Evolutionary conservation across 2,113 vertebrate species (phyloP).

Genomic region (Eulemur rufifrons): DNA sequence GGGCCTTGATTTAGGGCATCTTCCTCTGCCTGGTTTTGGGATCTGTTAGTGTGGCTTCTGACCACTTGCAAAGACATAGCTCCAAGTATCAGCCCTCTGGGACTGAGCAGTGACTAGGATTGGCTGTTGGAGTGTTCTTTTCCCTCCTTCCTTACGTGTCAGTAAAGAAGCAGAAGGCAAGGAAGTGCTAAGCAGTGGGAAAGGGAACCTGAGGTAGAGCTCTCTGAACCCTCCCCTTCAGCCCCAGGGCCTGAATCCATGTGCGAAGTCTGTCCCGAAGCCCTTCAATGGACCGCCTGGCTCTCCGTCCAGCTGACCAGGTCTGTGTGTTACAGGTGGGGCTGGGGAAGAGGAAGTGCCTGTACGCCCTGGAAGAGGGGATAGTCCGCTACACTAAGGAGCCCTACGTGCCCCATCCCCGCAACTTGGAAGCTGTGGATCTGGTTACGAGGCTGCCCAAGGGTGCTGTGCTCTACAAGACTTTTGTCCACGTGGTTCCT

Average conservation of each 20-base stretch:
- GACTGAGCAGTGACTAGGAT: background rate
- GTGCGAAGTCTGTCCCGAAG: background rate
- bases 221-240: background rate
- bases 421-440: constrained; percentile 80
- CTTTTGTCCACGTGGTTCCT: constrained; percentile 93
- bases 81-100: background rate
- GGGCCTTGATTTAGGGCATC: background rate
- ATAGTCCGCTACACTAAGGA: constrained; percentile 94
- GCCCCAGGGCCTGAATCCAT: background rate
- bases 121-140: background rate
- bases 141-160: background rate
- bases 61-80: background rate
- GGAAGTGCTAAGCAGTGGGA: background rate
- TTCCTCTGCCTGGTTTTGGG: background rate
- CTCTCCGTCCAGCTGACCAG: background rate
- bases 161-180: background rate
- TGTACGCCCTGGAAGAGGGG: constrained; percentile 95
- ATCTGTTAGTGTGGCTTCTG: background rate
- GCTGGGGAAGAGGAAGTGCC: constrained; percentile 91
- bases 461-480: constrained; percentile 95
- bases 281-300: background rate
- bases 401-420: constrained; percentile 90
- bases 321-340: constrained; percentile 88
- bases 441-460: constrained; percentile 89
- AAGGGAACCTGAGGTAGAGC: background rate